Base-by-base conservation (phyloP, 2,113 vertebrate species). In the Grammomys surdaster region DNA sequence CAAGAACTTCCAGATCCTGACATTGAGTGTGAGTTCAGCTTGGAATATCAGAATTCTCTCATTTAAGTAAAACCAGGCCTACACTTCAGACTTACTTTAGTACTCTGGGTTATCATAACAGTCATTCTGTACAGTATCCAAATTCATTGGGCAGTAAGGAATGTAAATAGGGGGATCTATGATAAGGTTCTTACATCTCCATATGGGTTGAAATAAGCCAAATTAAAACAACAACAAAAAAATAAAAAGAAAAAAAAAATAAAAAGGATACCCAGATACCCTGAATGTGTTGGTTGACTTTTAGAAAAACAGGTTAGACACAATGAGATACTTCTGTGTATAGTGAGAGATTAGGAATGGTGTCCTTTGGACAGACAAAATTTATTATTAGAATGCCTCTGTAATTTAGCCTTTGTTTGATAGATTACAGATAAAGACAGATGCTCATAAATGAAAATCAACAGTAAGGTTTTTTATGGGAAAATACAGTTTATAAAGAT, bases 1-100 rank as follows among this genome's bases (percentile, higher is more conserved):
- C 20, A 88, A 54, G 60, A 95, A 51, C 24, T 92, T 94, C 80
- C 56, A 77, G 81, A 90, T 73, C 87, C 86, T 60, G 69, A 65
- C 22, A 73, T 72, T 0, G 2, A 92, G n/a, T 46, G 3, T 72
- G 56, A n/a, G n/a, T 76, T 88, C 96, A 67, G 88, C 85, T 85
- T 92, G 43, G 84, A 88, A 72, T 85, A 13, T 7, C 81, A 33
- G 7, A 43, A 93, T 54, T 95, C 63, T n/a, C 73, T 91, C 10
- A 63, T 65, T 51, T 80, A 84, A 90, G 81, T 54, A 88, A 96
- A 97, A 60, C 33, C 43, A 36, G 31, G 11, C 7, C 9, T 5
- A 46, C 13, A 65, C 1, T 93, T 73, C 12, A 58, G 24, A 75
- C 20, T 31, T 78, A 84, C 75, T 63, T 78, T 76, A 87, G 69